phyloP scores from a whole-genome alignment of 2,888 invertebrate species.

The Eutolmus rufibarbis region DNA sequence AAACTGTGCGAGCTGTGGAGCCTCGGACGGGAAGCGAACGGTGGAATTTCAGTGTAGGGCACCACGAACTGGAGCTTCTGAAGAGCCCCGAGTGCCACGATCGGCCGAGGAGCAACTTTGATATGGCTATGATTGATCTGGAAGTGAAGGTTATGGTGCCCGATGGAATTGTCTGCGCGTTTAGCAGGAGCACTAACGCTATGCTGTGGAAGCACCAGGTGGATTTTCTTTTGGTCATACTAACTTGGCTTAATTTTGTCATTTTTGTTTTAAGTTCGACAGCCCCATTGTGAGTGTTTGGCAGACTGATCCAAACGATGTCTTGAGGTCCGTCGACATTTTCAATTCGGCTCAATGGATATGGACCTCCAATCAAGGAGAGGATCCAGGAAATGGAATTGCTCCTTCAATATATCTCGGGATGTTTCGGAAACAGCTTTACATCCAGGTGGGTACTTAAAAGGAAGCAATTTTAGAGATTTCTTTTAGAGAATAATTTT shows the following conservation, averaged over 20 bases:
- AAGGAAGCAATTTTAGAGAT: no score
- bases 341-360: conserved; percentile 70
- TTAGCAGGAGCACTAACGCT: conserved; percentile 67
- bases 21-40: conserved; percentile 84
- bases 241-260: not conserved
- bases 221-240: conserved; percentile 40
- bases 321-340: conserved; percentile 75
- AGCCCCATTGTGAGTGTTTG: conserved; percentile 88
- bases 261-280: conserved; percentile 69
- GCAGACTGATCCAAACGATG: conserved; percentile 72
- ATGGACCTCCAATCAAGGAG: conserved; percentile 57
- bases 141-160: conserved; percentile 74
- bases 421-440: conserved; percentile 80
- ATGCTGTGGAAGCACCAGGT: conserved; percentile 82
- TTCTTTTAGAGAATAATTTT: no score
- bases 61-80: conserved; percentile 77
- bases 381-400: conserved; percentile 58
- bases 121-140: conserved; percentile 62
- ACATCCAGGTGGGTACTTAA: conserved; percentile 57
- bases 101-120: conserved; percentile 54
- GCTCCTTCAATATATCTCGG: conserved; percentile 83
- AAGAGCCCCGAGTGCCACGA: conserved; percentile 65
- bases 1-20: conserved; percentile 89
- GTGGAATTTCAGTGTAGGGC: conserved; percentile 96
- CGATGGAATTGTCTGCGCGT: conserved; percentile 75